Evolutionary conservation across 1,140 invertebrate genomes (phyloP).

Genomic region (Danaus melanippus): DNA sequence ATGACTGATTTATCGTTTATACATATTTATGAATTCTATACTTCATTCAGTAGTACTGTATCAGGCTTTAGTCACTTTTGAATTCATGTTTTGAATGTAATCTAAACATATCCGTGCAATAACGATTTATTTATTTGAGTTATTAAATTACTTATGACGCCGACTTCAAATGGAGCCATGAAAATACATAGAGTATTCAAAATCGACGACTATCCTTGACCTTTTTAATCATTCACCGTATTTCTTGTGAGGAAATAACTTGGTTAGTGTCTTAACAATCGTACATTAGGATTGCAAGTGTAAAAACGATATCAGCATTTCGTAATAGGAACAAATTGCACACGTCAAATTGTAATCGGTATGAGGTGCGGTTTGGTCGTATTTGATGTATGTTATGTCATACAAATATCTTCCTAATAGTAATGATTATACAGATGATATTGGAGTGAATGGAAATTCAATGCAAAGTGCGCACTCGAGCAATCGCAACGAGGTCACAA

Average conservation of each 20-base stretch:
- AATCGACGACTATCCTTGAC: too few relatives aligned
- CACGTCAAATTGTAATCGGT: conserved; percentile 31
- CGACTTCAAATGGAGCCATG: too few relatives aligned
- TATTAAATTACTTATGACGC: too few relatives aligned
- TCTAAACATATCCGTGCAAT: too few relatives aligned
- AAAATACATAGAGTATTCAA: too few relatives aligned
- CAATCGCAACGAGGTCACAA: conserved; percentile 49
- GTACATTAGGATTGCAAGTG: conserved; percentile 16
- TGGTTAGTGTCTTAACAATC: conserved; percentile 11
- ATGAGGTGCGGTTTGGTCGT: conserved; percentile 25
- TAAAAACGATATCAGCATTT: conserved; percentile 28
- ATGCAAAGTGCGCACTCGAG: conserved; percentile 42
- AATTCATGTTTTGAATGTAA: too few relatives aligned
- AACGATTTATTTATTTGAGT: too few relatives aligned
- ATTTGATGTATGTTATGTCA: conserved; percentile 8
- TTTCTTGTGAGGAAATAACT: too few relatives aligned
- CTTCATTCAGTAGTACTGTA: too few relatives aligned
- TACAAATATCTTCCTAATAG: conserved; percentile 18
- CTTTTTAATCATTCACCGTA: too few relatives aligned
- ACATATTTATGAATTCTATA: too few relatives aligned
- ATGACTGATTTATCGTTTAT: conserved; percentile 12
- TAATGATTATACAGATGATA: conserved; percentile 19
- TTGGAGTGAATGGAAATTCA: conserved; percentile 22
- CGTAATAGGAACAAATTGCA: conserved; percentile 48
- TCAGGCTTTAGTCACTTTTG: too few relatives aligned